These are phyloP conservation scores for Halisarca cf. caerulea DNA, from an alignment of 37 sponge, comb jelly and placozoan genomes.

Conservation along the genomic window DNA sequence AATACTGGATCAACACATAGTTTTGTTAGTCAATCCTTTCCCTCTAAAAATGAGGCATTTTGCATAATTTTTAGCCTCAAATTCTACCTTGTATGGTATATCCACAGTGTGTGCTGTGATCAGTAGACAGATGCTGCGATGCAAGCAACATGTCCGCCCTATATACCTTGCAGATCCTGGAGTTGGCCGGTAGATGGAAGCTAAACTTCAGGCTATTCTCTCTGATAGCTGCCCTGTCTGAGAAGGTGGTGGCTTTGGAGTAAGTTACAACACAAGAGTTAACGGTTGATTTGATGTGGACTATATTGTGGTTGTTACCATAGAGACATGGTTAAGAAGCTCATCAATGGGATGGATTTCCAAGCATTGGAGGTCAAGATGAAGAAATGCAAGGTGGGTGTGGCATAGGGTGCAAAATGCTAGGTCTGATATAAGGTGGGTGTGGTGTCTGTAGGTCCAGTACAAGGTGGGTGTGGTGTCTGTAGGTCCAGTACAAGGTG, in stretches of 20 bases:
- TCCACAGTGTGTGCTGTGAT: too few species aligned
- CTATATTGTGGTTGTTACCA: background rate
- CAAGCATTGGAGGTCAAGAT: conserved; percentile 81
- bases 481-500: too few species aligned
- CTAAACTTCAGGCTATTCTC: conserved; percentile 85
- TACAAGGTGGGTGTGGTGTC: too few species aligned
- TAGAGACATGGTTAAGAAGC: conserved; percentile 87
- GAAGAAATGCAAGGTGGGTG: conserved; percentile 88
- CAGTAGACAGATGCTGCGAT: too few species aligned
- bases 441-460: too few species aligned
- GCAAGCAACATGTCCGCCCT: background rate
- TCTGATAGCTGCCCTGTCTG: conserved; percentile 87
- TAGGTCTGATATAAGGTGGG: too few species aligned
- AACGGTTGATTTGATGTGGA: too few species aligned
- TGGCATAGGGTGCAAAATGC: too few species aligned
- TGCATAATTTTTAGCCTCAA: too few species aligned
- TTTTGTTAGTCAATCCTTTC: background rate
- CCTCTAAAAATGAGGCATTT: too few species aligned
- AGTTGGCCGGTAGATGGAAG: conserved; percentile 74
- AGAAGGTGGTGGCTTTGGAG: conserved; percentile 90
- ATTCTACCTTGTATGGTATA: too few species aligned
- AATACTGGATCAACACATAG: too few species aligned
- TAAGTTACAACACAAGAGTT: conserved; percentile 38
- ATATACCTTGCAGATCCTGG: conserved; percentile 80
- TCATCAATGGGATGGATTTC: conserved; percentile 85